Conservation (phyloP, 1,140 invertebrate genomes). For the Oryzaephilus surinamensis region DNA sequence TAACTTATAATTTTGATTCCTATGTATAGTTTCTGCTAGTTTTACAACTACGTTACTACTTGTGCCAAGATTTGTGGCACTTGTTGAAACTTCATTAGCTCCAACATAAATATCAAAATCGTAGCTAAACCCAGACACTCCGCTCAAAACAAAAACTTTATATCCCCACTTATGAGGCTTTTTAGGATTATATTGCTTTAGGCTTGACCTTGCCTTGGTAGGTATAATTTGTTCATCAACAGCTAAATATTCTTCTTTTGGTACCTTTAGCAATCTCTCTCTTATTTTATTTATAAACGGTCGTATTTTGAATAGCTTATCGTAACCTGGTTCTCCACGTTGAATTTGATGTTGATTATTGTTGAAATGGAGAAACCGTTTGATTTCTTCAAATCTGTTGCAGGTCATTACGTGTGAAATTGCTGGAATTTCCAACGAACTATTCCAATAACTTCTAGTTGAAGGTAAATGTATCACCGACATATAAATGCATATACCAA, state of each 20-base stretch:
- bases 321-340: constrained; percentile 4
- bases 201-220: constrained; percentile 31
- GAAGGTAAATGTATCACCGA: neutral
- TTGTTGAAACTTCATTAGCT: constrained; percentile 12
- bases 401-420: too few species aligned
- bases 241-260: constrained; percentile 28
- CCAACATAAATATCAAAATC: constrained; percentile 35
- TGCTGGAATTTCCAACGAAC: neutral
- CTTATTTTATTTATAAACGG: constrained; percentile 20
- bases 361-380: constrained; percentile 26
- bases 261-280: constrained; percentile 18
- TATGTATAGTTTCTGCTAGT: constrained; percentile 28
- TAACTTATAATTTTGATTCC: constrained; percentile 28
- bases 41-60: constrained; percentile 29
- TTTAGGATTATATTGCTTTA: constrained; percentile 36
- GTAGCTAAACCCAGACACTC: constrained; percentile 31
- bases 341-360: constrained; percentile 15
- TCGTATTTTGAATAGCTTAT: constrained; percentile 23
- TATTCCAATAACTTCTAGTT: constrained; percentile 1
- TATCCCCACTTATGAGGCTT: constrained; percentile 39
- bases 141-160: constrained; percentile 34
- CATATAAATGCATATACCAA: neutral
- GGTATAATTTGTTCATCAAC: constrained; percentile 34
- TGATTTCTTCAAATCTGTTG: constrained; percentile 19
- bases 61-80: constrained; percentile 30